These are phyloP conservation scores for Pseudomyrmex dendroicus DNA, from an alignment of 1,140 invertebrate species.

Conservation along the genomic window DNA sequence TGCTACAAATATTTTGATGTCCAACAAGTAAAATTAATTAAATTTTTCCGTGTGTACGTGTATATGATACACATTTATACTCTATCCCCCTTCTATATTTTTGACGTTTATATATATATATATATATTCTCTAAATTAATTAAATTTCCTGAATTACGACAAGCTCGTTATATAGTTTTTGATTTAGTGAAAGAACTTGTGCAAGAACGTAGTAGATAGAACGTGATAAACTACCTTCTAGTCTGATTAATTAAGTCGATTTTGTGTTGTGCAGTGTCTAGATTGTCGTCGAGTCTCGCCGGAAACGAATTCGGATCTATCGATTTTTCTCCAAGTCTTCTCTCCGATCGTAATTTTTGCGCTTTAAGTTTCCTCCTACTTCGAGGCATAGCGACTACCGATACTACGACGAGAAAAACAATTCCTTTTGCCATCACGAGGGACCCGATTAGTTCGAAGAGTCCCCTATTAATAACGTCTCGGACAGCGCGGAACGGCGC, in stretches of 20 bases:
- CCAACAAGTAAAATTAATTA: constrained; percentile 12
- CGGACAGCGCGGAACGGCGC: constrained; percentile 60
- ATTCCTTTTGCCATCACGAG: constrained; percentile 77
- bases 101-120: too few relatives aligned
- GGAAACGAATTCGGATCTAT: constrained; percentile 55
- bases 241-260: constrained; percentile 24
- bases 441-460: constrained; percentile 59
- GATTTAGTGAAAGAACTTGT: constrained; percentile 11
- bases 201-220: neutral
- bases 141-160: neutral
- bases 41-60: neutral
- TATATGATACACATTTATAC: neutral
- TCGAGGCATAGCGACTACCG: constrained; percentile 76
- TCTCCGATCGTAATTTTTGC: constrained; percentile 29
- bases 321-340: constrained; percentile 20
- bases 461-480: constrained; percentile 55
- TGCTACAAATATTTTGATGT: constrained; percentile 21
- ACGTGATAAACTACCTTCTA: constrained; percentile 12
- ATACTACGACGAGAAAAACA: constrained; percentile 75
- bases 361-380: constrained; percentile 57
- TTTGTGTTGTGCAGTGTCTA: constrained; percentile 26
- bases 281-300: constrained; percentile 46
- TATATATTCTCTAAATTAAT: constrained; percentile 25
- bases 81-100: neutral
- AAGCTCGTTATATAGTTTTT: neutral